A percentile compares a stretch with the other conserved stretches of the same genome.
These are phyloP conservation scores for Sminthurinus signatus DNA, from an alignment of 1,140 invertebrate genomes.

Conservation along the genomic window DNA sequence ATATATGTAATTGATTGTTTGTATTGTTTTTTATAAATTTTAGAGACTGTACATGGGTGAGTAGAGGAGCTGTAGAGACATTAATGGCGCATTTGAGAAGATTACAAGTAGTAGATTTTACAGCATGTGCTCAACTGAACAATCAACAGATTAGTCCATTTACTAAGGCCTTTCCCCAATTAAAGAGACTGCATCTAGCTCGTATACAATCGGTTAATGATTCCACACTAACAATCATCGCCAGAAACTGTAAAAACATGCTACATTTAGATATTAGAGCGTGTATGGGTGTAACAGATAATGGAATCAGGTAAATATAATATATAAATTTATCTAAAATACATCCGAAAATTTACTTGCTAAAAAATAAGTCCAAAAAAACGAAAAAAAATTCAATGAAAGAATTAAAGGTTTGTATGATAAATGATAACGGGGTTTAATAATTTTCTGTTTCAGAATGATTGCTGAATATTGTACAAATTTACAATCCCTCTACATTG, in stretches of 20 bases:
- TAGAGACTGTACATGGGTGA: conserved; percentile 15
- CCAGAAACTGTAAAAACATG: conserved; percentile 3
- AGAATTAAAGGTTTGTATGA: too few species aligned
- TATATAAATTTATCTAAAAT: too few species aligned
- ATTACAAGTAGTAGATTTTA: conserved; percentile 13
- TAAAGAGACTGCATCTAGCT: conserved; percentile 5
- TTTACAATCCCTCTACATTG: too few species aligned
- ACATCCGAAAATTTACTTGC: too few species aligned
- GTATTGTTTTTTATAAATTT: conserved; percentile 5
- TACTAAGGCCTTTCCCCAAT: conserved; percentile 4
- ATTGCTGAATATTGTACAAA: too few species aligned
- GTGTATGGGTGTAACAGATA: conserved; percentile 14
- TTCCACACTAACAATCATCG: conserved; percentile 6
- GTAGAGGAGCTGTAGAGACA: conserved; percentile 12
- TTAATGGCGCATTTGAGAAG: conserved; percentile 6
- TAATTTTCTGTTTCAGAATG: too few species aligned
- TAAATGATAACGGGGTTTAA: too few species aligned
- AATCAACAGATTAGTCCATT: conserved; percentile 13
- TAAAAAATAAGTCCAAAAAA: too few species aligned
- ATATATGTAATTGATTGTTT: too few species aligned
- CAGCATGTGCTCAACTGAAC: conserved; percentile 1
- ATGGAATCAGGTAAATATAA: conserved; percentile 8
- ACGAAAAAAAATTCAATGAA: too few species aligned
- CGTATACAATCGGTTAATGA: conserved; percentile 15
- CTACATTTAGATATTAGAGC: conserved; percentile 13